Conservation (phyloP, 2,888 invertebrate species). For the Strigamia crassipes region DNA sequence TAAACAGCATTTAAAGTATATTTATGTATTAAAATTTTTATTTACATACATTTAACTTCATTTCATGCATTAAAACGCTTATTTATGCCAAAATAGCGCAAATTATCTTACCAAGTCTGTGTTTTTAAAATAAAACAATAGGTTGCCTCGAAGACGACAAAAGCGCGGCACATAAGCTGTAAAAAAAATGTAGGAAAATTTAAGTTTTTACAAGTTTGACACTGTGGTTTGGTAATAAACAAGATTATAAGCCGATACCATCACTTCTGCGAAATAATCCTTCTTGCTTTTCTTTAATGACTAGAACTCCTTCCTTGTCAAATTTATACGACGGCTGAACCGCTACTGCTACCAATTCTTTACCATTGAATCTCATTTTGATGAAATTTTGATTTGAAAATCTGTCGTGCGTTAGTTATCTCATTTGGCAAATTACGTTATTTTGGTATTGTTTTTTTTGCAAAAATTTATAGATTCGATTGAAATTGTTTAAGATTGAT, state of each 20-base stretch:
- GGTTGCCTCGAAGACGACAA: slow-evolving; percentile 89
- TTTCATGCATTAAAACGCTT: too few relatives aligned
- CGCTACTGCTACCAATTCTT: slow-evolving; percentile 82
- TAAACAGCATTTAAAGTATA: too few relatives aligned
- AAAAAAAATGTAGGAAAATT: slow-evolving; percentile 54
- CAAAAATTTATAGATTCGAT: too few relatives aligned
- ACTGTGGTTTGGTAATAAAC: neutral
- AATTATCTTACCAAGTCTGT: slow-evolving; percentile 68
- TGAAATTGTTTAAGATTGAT: too few relatives aligned
- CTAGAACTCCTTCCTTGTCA: slow-evolving; percentile 87
- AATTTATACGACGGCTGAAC: slow-evolving; percentile 85
- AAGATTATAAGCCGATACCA: slow-evolving; percentile 65
- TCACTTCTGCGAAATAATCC: slow-evolving; percentile 82
- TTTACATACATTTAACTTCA: too few relatives aligned
- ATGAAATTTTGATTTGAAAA: too few relatives aligned
- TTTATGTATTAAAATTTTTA: too few relatives aligned
- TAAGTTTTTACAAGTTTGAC: slow-evolving; percentile 51
- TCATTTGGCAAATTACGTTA: too few relatives aligned
- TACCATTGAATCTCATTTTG: slow-evolving; percentile 86
- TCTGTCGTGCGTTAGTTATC: too few relatives aligned
- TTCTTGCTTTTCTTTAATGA: slow-evolving; percentile 85
- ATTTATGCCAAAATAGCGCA: too few relatives aligned
- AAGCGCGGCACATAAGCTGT: slow-evolving; percentile 79
- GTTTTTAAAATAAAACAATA: slow-evolving; percentile 89
- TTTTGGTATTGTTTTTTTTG: too few relatives aligned